Conservation (phyloP, 2,888 invertebrate genomes). For the Pimpla rufipes region DNA sequence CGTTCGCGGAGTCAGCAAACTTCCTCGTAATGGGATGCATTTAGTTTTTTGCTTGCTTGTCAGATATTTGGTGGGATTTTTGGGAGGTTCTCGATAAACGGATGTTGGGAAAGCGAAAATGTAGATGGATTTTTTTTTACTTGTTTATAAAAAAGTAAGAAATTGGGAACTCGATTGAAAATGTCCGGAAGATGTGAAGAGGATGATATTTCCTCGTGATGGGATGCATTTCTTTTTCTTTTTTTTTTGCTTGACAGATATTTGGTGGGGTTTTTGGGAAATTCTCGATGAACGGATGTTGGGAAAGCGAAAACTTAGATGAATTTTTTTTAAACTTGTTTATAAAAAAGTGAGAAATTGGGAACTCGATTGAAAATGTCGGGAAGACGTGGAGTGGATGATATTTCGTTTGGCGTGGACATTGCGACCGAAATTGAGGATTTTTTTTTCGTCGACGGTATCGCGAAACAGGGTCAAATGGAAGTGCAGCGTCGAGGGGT, state of each 20-base stretch:
- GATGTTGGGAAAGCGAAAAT: too few relatives aligned
- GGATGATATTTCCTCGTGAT: not conserved
- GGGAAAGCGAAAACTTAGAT: too few relatives aligned
- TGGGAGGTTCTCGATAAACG: too few relatives aligned
- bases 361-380: not conserved
- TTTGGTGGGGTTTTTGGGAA: too few relatives aligned
- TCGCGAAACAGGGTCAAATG: conserved; percentile 22
- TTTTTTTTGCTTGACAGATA: not conserved
- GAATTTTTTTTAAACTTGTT: too few relatives aligned
- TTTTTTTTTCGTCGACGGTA: not conserved
- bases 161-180: not conserved
- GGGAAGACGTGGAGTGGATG: not conserved
- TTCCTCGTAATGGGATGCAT: not conserved
- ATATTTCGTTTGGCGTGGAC: not conserved
- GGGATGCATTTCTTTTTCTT: not conserved
- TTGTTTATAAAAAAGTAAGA: too few relatives aligned
- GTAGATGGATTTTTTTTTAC: too few relatives aligned
- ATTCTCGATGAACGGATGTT: too few relatives aligned
- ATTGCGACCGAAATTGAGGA: not conserved
- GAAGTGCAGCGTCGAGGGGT: conserved; percentile 13
- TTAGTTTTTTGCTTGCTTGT: too few relatives aligned
- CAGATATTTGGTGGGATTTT: too few relatives aligned
- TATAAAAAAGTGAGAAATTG: not conserved
- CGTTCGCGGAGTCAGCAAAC: not conserved
- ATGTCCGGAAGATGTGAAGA: not conserved